Evolutionary conservation across 2,113 vertebrate species (phyloP), one percentile per base, ranked within the genome.

Genomic region (Campylorhamphus procurvoides): DNA sequence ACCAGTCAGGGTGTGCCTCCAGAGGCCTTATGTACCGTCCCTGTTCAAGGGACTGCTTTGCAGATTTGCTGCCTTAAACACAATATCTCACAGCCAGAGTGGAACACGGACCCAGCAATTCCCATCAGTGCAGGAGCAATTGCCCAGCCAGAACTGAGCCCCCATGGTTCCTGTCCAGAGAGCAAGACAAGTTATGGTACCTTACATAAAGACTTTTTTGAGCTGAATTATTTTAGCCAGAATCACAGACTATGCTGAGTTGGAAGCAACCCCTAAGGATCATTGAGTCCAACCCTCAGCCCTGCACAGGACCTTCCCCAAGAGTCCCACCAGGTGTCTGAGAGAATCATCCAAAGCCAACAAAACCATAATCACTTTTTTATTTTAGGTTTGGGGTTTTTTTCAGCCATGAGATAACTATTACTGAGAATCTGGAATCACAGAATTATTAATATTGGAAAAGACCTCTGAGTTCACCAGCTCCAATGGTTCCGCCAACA

Each of bases 341-440:
- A 59, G 22, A 59, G 22, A 4, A 24, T 59, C 56, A 59, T 58
- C 56, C 56, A 10, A 47, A 18, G 3, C 3, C 12, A 22, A 42
- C 0, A 4, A 44, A 82, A 64, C 0, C 7, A 10, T 18, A 33
- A 63, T 29, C 60, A 40, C 7, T 8, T 6, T 40, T 25, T 19
- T 44, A 16, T 47, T 13, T 37, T 74, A 40, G 40, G 40, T 40
- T 47, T 13, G 37, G 37, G 37, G 37, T 37, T 74, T 63, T 55
- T 39, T 79, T 6, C 5, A 64, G 12, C 4, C 23, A 6, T 62
- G 24, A 17, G 6, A 14, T 59, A 79, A 31, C 31, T n/a, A 31
- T 33, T 3, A 0, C 4, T 80, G 4, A 29, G 37, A 91, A 55
- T 18, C 46, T 29, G 15, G 31, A 62, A 60, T 55, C n/a, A 47